A percentile compares a stretch with the other conserved stretches of the same genome.
These are phyloP conservation scores for Malaclemys terrapin DNA, from an alignment of 2,113 vertebrate species.

Conservation along the genomic window DNA sequence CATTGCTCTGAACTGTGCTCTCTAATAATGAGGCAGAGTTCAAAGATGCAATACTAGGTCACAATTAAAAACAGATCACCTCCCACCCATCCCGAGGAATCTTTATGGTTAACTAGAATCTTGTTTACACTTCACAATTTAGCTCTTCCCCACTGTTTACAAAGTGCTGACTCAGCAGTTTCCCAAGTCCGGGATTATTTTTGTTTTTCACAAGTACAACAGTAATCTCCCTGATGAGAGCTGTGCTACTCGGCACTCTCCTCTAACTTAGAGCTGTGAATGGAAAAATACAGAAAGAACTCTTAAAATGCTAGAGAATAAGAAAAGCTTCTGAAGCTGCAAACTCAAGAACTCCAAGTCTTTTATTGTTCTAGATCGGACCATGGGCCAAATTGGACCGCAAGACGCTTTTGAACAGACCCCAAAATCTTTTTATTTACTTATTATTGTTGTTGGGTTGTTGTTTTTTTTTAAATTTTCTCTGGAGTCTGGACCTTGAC, in stretches of 20 bases:
- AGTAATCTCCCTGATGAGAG: neutral
- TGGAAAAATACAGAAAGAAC: neutral
- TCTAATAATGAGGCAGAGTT: neutral
- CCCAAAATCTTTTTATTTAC: too few relatives aligned
- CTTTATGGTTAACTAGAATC: neutral
- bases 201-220: constrained; percentile 36
- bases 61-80: neutral
- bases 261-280: neutral
- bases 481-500: too few relatives aligned
- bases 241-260: neutral
- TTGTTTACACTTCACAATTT: neutral
- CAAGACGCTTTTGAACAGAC: too few relatives aligned
- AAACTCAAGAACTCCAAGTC: neutral
- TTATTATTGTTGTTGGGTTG: too few relatives aligned
- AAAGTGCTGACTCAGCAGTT: constrained; percentile 20
- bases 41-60: neutral
- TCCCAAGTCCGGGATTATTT: neutral
- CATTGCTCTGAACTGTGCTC: neutral
- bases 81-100: constrained; percentile 25
- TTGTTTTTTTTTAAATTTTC: too few relatives aligned
- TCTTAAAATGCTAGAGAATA: neutral
- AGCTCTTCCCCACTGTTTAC: neutral
- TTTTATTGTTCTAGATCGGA: neutral
- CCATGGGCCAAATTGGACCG: too few relatives aligned
- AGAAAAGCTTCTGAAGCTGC: neutral